These are phyloP conservation scores for Buteo buteo DNA, from an alignment of 2,113 vertebrate genomes.

Conservation along the genomic window DNA sequence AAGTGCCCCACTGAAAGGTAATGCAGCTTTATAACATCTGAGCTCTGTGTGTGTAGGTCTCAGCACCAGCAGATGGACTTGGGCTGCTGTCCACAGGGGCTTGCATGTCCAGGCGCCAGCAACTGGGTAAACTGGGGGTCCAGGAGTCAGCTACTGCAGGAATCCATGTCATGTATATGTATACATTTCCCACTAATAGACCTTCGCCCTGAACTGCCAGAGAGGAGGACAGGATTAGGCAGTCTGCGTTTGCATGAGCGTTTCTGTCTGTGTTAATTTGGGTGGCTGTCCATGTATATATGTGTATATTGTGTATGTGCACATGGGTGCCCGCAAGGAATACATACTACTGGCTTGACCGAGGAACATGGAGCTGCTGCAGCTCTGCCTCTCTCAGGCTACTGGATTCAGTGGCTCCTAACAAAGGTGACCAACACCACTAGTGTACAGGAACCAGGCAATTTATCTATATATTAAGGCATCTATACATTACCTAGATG, in stretches of 20 bases:
- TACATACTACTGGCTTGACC: not conserved
- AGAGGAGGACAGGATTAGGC: not conserved
- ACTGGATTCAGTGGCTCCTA: not conserved
- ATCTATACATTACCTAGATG: not conserved
- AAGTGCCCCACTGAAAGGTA: not conserved
- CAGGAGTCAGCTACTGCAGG: not conserved
- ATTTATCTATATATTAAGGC: not conserved
- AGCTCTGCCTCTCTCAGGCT: not conserved
- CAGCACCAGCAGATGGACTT: not conserved
- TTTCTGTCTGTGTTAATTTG: not conserved
- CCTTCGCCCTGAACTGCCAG: not conserved
- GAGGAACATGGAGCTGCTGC: not conserved
- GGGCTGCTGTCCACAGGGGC: not conserved
- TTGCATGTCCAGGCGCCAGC: not conserved
- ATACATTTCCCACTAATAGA: not conserved
- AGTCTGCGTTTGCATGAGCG: not conserved
- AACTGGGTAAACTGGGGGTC: not conserved
- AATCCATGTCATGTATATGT: not conserved
- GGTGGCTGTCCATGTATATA: not conserved
- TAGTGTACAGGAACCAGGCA: not conserved
- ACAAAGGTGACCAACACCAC: not conserved
- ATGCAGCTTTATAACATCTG: not conserved
- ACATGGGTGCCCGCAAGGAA: not conserved
- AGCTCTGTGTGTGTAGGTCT: not conserved
- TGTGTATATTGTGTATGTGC: not conserved